Conservation (phyloP, 2,113 vertebrate genomes). For the Saccopteryx leptura region DNA sequence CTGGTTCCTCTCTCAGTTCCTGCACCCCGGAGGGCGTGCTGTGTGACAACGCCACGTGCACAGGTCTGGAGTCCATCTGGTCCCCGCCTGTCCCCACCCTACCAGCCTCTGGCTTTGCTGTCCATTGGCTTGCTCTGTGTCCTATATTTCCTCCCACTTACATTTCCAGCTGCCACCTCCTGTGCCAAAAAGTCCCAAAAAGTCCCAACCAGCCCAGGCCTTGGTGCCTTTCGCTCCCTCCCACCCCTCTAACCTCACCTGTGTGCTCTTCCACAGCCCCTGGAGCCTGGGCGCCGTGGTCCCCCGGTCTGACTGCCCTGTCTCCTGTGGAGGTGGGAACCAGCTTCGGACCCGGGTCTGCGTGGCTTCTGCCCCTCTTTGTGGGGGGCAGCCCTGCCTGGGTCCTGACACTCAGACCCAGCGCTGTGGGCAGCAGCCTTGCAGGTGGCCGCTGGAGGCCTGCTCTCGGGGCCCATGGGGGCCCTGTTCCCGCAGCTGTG, state of each 20-base stretch:
- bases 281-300: slow-evolving; percentile 93
- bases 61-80: slow-evolving; percentile 83
- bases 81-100: neutral
- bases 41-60: slow-evolving; percentile 91
- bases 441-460: slow-evolving; percentile 73
- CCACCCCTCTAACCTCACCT: neutral
- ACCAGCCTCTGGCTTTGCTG: fast-evolving
- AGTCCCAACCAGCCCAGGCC: neutral
- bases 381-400: slow-evolving; percentile 86
- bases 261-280: slow-evolving; percentile 85
- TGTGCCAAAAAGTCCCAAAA: neutral
- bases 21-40: slow-evolving; percentile 94
- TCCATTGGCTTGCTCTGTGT: neutral
- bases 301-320: slow-evolving; percentile 93
- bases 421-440: slow-evolving; percentile 87
- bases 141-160: neutral
- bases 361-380: slow-evolving; percentile 88
- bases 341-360: slow-evolving; percentile 91
- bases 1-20: slow-evolving; percentile 85
- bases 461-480: slow-evolving; percentile 93
- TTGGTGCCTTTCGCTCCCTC: neutral
- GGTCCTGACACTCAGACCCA: slow-evolving; percentile 88
- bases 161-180: neutral
- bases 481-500: slow-evolving; percentile 91
- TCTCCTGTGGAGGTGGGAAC: slow-evolving; percentile 89